phyloP scores from a whole-genome alignment of 2,113 vertebrate genomes.

The Australoheros scitulus region DNA sequence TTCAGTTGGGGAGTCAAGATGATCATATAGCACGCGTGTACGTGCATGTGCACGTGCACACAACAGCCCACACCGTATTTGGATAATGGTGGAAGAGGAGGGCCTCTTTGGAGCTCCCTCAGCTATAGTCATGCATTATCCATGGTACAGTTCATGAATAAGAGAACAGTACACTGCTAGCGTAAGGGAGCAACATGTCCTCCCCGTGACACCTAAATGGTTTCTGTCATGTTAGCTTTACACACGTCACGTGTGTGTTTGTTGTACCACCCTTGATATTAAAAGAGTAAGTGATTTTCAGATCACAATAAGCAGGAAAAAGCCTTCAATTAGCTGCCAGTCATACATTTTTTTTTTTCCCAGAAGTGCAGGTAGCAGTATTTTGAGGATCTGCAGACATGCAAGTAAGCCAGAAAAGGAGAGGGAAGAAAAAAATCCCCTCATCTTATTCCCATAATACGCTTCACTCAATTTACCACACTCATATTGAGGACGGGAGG shows the following conservation, averaged over 20 bases:
- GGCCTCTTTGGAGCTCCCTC: slow-evolving; percentile 27
- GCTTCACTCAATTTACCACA: slow-evolving; percentile 39
- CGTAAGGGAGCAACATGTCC: slow-evolving; percentile 36
- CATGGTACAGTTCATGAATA: slow-evolving; percentile 54
- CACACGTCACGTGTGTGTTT: background rate
- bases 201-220: slow-evolving; percentile 16
- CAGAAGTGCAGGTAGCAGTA: slow-evolving; percentile 9
- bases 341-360: background rate
- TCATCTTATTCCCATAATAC: slow-evolving; percentile 56
- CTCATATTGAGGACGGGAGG: slow-evolving; percentile 51
- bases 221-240: slow-evolving; percentile 40
- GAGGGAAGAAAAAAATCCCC: background rate
- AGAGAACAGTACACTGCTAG: slow-evolving; percentile 37
- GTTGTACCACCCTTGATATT: background rate
- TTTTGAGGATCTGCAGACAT: slow-evolving; percentile 46
- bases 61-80: slow-evolving; percentile 21
- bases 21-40: slow-evolving; percentile 13
- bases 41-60: background rate
- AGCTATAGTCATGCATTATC: slow-evolving; percentile 66
- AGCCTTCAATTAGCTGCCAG: slow-evolving; percentile 16
- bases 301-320: background rate
- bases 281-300: slow-evolving; percentile 1
- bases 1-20: slow-evolving; percentile 35
- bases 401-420: background rate
- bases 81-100: slow-evolving; percentile 39